Evolutionary conservation across 2,797 vertebrate genomes (phyloP), one percentile per base, ranked within the genome.

Genomic region (Columba guinea): DNA sequence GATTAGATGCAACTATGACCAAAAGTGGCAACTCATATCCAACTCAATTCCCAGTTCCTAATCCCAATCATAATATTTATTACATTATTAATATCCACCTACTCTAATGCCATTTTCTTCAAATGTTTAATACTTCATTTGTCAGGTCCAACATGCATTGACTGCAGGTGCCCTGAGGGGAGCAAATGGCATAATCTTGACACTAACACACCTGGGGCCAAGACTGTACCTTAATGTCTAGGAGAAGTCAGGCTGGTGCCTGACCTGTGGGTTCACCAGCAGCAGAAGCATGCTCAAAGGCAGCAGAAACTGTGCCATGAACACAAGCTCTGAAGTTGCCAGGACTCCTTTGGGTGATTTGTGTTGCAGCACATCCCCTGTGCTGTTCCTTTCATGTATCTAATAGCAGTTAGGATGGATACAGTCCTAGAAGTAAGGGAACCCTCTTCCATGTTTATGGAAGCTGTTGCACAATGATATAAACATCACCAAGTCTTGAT

Each of bases 401-500:
- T 71, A 70, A 35, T 8, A 49, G 11, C 64, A 70, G 20, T 4
- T 60, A 64, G 67, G 59, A 67, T 41, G 90, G 44, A 65, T 11
- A 17, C 21, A 49, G 24, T 17, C 68, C 89, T 26, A 26, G 74
- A 89, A 70, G 60, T 10, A 82, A 80, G 30, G 87, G 37, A 89
- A 83, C 2, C 10, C 39, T 37, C 44, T 67, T 65, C 27, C 39
- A 65, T 64, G 62, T 85, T 58, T 32, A 13, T 32, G 76, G 82
- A 75, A 92, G 59, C 73, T 86, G 48, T 62, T 90, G 69, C 62
- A 86, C 65, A 78, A 75, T 87, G 91, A 89, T 85, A 89, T 39
- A 95, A 95, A 96, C 81, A 95, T 96, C 87, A 94, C 69, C 13
- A 87, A 92, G 89, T 49, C 94, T 89, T 34, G 18, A 92, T 91